phyloP scores from a whole-genome alignment of 2,888 invertebrate genomes.

The Melinaea menophilus region DNA sequence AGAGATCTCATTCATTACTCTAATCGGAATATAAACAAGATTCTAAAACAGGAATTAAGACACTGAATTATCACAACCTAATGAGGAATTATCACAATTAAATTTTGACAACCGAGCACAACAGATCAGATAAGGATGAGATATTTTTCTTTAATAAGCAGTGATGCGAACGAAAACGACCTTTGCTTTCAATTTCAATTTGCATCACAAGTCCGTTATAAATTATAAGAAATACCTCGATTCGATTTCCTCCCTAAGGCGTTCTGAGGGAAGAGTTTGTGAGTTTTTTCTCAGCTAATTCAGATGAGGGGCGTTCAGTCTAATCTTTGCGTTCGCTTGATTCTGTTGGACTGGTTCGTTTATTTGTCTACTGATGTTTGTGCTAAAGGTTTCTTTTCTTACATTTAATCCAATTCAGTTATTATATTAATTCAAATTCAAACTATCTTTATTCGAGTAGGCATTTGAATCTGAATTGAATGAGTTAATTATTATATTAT shows the following conservation, averaged over 20 bases:
- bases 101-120: conserved; percentile 13
- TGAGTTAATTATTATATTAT: too few species aligned
- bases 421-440: too few species aligned
- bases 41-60: too few species aligned
- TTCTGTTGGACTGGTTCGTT: not conserved
- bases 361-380: not conserved
- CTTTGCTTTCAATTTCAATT: conserved; percentile 35
- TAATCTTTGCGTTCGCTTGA: conserved; percentile 2
- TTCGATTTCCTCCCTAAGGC: conserved; percentile 27
- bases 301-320: conserved; percentile 1
- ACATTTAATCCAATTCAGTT: not conserved
- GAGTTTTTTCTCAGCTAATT: not conserved
- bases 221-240: conserved; percentile 31
- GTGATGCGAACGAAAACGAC: conserved; percentile 12
- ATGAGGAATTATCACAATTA: conserved; percentile 52
- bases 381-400: not conserved
- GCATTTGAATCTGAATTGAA: too few species aligned
- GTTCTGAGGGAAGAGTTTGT: conserved; percentile 2
- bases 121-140: not conserved
- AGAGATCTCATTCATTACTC: too few species aligned
- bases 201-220: conserved; percentile 26
- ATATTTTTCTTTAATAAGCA: conserved; percentile 11
- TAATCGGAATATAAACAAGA: too few species aligned
- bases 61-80: conserved; percentile 23
- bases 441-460: too few species aligned